Base-by-base conservation (phyloP, 1,140 invertebrate species). In the Diploscapter pachys region DNA sequence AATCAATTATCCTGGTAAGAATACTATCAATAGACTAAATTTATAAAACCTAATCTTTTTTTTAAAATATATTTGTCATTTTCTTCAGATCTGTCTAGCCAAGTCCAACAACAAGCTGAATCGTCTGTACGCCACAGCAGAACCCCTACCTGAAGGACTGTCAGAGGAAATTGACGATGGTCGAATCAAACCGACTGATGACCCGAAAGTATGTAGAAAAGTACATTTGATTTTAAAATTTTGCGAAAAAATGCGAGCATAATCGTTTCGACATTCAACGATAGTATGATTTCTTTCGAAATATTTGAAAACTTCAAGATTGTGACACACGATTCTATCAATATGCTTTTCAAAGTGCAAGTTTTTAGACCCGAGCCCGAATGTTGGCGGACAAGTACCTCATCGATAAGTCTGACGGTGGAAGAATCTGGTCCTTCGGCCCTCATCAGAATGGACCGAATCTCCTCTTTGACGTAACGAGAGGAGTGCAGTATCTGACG, bases 61-160 rank as follows among this genome's bases (percentile, higher is more conserved):
- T 31, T 31, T 31, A 31, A 31, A 31, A 31, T 31, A 31, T 31
- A 31, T 31, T 0, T 31, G 31, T 31, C 31, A 31, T 31, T 31
- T 31, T 31, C 31, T 31, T 31, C 31, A 31, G 80, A 93, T 92
- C 90, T 99, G 96, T 88, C 88, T 99, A 80, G 96, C 95, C 50
- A 99, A 99, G 89, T 99, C 96, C 1, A 96, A 96, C 79, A 99
- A 99, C 89, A 99, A 99, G 89, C 97, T 99, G 89, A 99, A 99
- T 88, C 91, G 96, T 89, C 88, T 99, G 72, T 98, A 94, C 89
- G 96, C 98, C 94, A 96, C 91, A 87, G 94, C 95, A 71, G 86
- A 89, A 64, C 95, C 96, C 31, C 92, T 99, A 92, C 92, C 94
- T 73, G 95, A 98, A 83, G 95, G 94, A 88, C 89, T 98, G 62